Evolutionary conservation across 2,113 vertebrate species (phyloP), one percentile per base, ranked within the genome.

Genomic region (Beaufortia kweichowensis): DNA sequence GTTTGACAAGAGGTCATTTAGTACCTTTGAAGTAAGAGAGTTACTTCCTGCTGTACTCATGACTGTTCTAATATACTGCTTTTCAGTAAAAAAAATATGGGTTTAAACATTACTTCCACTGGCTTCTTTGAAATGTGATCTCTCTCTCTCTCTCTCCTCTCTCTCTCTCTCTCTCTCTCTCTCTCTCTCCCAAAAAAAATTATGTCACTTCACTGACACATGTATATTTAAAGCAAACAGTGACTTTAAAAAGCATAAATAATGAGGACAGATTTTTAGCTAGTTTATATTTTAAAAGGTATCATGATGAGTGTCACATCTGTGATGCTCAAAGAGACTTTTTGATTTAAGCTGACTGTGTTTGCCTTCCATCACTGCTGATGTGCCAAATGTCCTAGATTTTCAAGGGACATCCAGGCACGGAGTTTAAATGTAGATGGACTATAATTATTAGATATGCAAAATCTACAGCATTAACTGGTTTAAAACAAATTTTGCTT

Each of bases 311-410:
- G 57, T 1, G 0, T 61, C 23, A 48, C 70, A 73, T 48, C 6
- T 61, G 57, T n/a, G 11, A 61, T 46, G 57, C 26, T 46, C 56
- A 73, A 73, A 73, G 19, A 73, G 57, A 73, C 57, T 48, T 28
- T 73, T 60, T 73, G 57, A 61, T 61, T 46, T 3, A 46, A 61
- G 26, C 28, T 28, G 11, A 26, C 56, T 61, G 35, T 59, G 55
- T 60, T 72, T 41, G 9, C 23, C 28, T 43, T 60, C 15, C 56
- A 73, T 57, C 17, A 46, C 55, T 73, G 35, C 21, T 60, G 14
- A 72, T 21, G 21, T 71, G 68, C 68, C 53, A 71, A 41, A 71
- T 57, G 55, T 39, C 31, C 68, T 72, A 60, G 55, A 48, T 73
- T 61, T 48, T 48, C 15, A 60, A 29, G 56, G 17, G 35, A 29